Evolutionary conservation across 2,113 vertebrate species (phyloP).

Genomic region (Python bivittatus): DNA sequence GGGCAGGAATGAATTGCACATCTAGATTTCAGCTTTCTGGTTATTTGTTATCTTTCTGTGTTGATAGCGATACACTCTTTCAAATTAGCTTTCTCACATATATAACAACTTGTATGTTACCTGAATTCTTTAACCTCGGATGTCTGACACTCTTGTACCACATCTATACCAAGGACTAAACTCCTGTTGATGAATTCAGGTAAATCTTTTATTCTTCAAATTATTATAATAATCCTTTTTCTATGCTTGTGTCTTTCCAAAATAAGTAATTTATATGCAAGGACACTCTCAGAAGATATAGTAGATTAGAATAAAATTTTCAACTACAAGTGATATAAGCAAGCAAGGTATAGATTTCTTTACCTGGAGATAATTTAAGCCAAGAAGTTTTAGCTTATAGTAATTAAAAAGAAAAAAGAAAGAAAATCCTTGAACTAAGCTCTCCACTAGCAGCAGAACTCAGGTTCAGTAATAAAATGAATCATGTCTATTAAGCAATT

Average conservation of each 20-base stretch:
- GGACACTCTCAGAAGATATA: conserved; percentile 22
- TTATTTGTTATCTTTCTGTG: not conserved
- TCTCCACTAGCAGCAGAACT: not conserved
- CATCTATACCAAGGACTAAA: conserved; percentile 7
- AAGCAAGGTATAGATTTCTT: not conserved
- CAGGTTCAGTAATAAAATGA: not conserved
- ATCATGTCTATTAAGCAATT: not conserved
- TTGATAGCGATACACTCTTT: not conserved
- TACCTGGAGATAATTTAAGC: not conserved
- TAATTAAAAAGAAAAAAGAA: not conserved
- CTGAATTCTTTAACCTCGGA: not conserved
- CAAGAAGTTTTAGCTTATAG: not conserved
- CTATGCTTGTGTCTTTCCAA: conserved; percentile 2
- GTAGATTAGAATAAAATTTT: conserved; percentile 4
- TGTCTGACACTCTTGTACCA: not conserved
- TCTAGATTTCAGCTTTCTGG: not conserved
- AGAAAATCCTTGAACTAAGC: not conserved
- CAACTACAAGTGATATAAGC: conserved; percentile 1
- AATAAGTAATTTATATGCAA: conserved; percentile 32
- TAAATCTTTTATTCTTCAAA: conserved; percentile 31
- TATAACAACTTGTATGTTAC: conserved; percentile 6
- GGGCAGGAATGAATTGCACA: not conserved
- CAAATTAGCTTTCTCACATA: not conserved
- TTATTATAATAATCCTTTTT: conserved; percentile 29
- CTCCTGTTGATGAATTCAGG: conserved; percentile 6